Conservation (phyloP, 2,113 vertebrate species). For the Opisthocomus hoazin region DNA sequence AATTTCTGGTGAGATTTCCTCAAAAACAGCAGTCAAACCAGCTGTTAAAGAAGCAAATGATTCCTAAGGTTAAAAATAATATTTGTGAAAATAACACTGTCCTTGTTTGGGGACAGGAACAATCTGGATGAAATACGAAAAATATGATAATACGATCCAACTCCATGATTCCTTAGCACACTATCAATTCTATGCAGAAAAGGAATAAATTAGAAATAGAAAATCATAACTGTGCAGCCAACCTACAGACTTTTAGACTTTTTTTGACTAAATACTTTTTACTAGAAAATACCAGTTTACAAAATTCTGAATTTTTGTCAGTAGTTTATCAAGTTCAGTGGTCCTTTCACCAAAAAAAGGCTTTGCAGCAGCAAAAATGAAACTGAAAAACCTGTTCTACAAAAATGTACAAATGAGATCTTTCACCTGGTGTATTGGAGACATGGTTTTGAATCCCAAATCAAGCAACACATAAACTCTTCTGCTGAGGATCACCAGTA, state of each 20-base stretch:
- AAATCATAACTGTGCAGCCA: neutral
- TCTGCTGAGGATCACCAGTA: neutral
- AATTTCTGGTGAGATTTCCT: neutral
- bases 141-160: neutral
- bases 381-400: neutral
- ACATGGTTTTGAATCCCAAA: neutral
- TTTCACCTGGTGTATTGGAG: neutral
- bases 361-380: neutral
- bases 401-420: neutral
- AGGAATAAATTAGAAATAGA: neutral
- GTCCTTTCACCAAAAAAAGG: neutral
- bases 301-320: neutral
- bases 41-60: neutral
- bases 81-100: neutral
- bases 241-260: neutral
- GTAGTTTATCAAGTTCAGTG: neutral
- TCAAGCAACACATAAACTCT: neutral
- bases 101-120: neutral
- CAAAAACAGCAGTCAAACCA: constrained; percentile 5
- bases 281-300: neutral
- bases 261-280: neutral
- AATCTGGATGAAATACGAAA: neutral
- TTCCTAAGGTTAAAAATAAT: neutral
- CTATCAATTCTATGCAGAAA: neutral
- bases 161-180: neutral